phyloP scores from a whole-genome alignment of 1,140 invertebrate genomes.

The Arctopsyche grandis region DNA sequence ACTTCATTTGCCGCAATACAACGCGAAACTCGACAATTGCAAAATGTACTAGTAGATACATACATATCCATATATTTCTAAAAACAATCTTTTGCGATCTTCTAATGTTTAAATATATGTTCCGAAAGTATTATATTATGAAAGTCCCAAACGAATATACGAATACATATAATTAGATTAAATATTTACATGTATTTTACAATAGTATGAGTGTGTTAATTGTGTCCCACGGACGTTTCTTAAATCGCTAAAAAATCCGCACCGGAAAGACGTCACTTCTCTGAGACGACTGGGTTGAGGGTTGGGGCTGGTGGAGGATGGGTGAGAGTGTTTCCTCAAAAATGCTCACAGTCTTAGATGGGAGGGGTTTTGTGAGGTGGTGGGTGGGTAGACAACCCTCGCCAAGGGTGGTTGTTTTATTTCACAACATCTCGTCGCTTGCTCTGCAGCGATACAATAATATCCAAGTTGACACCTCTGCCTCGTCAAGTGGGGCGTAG shows the following conservation, averaged over 20 bases:
- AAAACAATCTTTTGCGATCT: too few relatives aligned
- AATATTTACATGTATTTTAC: too few relatives aligned
- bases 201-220: too few relatives aligned
- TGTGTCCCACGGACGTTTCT: background rate
- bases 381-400: conserved; percentile 20
- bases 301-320: background rate
- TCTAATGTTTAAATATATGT: too few relatives aligned
- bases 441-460: conserved; percentile 53
- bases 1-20: conserved; percentile 21
- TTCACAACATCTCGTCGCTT: conserved; percentile 53
- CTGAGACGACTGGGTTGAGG: too few relatives aligned
- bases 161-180: too few relatives aligned
- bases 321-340: background rate
- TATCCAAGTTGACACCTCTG: conserved; percentile 51
- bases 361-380: background rate
- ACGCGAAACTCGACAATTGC: background rate
- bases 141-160: too few relatives aligned
- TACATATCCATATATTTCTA: background rate
- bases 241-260: background rate
- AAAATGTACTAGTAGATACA: background rate
- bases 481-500: conserved; percentile 45
- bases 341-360: background rate
- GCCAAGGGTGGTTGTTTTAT: conserved; percentile 45
- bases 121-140: too few relatives aligned
- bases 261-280: background rate